Percentiles rank a stretch among this genome's conserved stretches.
Conservation (phyloP, 1,140 invertebrate genomes). For the Venustaconcha ellipsiformis region DNA sequence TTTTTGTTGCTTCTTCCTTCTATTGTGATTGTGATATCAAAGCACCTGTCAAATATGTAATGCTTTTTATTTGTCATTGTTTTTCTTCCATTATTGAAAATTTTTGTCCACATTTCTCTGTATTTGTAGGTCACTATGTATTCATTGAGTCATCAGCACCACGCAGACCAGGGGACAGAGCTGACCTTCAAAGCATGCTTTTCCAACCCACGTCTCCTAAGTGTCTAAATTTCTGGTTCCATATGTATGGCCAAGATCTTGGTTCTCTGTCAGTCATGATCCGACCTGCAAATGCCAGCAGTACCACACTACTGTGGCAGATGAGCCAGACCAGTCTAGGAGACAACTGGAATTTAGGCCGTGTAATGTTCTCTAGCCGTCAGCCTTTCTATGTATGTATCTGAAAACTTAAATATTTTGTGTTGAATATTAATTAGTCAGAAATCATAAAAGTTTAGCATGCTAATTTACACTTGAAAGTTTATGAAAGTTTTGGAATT, state of each 20-base stretch:
- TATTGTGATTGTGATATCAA: too few relatives aligned
- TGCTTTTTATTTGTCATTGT: too few relatives aligned
- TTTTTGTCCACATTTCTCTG: background rate
- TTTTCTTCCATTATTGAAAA: too few relatives aligned
- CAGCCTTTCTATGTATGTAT: conserved; percentile 41
- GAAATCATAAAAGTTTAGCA: too few relatives aligned
- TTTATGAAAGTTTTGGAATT: too few relatives aligned
- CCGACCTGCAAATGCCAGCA: conserved; percentile 26
- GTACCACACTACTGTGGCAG: conserved; percentile 34
- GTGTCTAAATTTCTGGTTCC: conserved; percentile 73
- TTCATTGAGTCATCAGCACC: conserved; percentile 62
- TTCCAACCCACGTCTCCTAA: conserved; percentile 39
- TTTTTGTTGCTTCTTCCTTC: too few relatives aligned
- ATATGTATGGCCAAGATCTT: conserved; percentile 60
- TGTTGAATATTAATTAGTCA: too few relatives aligned
- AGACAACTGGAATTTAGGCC: conserved; percentile 38
- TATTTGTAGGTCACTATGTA: conserved; percentile 53
- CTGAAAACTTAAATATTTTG: background rate
- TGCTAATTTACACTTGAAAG: too few relatives aligned
- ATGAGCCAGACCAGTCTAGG: conserved; percentile 34
- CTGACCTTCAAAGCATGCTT: conserved; percentile 52
- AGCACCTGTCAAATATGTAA: too few relatives aligned
- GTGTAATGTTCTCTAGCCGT: conserved; percentile 30
- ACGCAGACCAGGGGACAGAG: conserved; percentile 46
- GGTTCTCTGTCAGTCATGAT: conserved; percentile 59